Evolutionary conservation across 2,888 invertebrate species (phyloP).

Genomic region (Leptinotarsa juncta): DNA sequence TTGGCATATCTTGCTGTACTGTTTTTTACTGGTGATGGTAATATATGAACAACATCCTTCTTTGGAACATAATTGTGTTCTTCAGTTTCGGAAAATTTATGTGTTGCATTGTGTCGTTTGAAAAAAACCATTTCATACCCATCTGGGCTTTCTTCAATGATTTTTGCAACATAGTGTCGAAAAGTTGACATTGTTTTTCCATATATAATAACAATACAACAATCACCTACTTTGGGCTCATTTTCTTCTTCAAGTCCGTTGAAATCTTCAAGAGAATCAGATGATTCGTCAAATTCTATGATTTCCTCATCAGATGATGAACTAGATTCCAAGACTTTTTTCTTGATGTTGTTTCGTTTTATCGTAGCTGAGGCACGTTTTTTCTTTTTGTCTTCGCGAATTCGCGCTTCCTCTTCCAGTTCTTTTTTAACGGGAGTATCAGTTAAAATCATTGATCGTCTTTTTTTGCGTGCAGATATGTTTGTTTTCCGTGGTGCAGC

Average conservation of each 20-base stretch:
- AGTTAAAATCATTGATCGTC: slow-evolving; percentile 13
- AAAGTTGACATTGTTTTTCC: slow-evolving; percentile 8
- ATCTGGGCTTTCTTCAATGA: slow-evolving; percentile 6
- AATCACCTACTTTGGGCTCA: slow-evolving; percentile 8
- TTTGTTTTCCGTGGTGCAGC: slow-evolving; percentile 10
- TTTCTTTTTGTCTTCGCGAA: slow-evolving; percentile 21
- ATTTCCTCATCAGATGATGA: slow-evolving; percentile 6
- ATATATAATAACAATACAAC: not conserved
- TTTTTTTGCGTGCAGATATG: slow-evolving; percentile 8
- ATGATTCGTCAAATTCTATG: slow-evolving; percentile 12
- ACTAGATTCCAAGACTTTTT: slow-evolving; percentile 4
- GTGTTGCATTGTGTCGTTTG: slow-evolving; percentile 1
- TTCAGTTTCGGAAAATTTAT: slow-evolving; percentile 3
- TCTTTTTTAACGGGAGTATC: slow-evolving; percentile 19
- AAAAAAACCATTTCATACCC: slow-evolving; percentile 4
- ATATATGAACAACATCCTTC: slow-evolving; percentile 10
- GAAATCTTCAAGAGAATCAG: slow-evolving; percentile 10
- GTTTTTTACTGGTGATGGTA: slow-evolving; percentile 12
- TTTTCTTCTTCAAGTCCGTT: not conserved
- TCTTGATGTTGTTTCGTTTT: slow-evolving; percentile 10
- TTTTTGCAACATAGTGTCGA: slow-evolving; percentile 8
- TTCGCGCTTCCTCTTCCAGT: slow-evolving; percentile 18
- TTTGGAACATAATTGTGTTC: slow-evolving; percentile 8
- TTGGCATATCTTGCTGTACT: slow-evolving; percentile 8
- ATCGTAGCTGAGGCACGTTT: not conserved